Base-by-base conservation (phyloP, 2,888 invertebrate genomes). In the Mesoligia furuncula region DNA sequence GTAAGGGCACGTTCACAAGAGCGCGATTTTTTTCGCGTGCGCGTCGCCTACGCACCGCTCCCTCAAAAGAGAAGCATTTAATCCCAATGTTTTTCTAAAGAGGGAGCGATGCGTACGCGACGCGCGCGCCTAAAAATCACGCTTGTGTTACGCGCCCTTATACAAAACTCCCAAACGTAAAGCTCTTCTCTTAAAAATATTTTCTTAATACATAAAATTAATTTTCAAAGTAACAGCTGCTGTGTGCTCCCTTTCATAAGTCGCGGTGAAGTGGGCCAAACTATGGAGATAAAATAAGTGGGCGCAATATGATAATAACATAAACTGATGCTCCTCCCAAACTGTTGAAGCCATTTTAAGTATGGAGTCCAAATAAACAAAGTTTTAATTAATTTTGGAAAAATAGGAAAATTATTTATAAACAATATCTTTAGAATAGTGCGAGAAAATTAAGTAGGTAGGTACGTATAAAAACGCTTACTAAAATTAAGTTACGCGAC, bases 231-330 rank as follows among this genome's bases (percentile, higher is more conserved):
- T 31, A 73, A 83, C 70, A 77, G 39, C 75, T 66, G 73, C 65
- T 77, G 57, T 71, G 76, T 78, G 73, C 73, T 73, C 65, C 13
- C n/a, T 73, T 79, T 83, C 59, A 31, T 70, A 79, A 75, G 74
- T 73, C 83, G 0, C 24, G 31, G 70, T 76, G 31, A 73, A 78
- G 42, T 76, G 65, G 68, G 71, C 72, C 79, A 78, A 86, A 88
- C 87, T 83, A 69, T 86, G 87, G 77, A 89, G 87, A 85, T 76
- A 75, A 83, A 75, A 45, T 57, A 78, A 85, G 87, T 90, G 86
- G 88, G 88, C 83, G 70, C 59, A 68, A 39, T 57, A 67, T 66
- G 57, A 77, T 57, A 67, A 80, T 48, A 71, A 70, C 54, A 79
- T 69, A 27, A 79, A 61, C 69, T 59, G 48, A 8, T 62, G 67